Base-by-base conservation (phyloP, 1,140 invertebrate genomes). In the Lepidurus couesii region DNA sequence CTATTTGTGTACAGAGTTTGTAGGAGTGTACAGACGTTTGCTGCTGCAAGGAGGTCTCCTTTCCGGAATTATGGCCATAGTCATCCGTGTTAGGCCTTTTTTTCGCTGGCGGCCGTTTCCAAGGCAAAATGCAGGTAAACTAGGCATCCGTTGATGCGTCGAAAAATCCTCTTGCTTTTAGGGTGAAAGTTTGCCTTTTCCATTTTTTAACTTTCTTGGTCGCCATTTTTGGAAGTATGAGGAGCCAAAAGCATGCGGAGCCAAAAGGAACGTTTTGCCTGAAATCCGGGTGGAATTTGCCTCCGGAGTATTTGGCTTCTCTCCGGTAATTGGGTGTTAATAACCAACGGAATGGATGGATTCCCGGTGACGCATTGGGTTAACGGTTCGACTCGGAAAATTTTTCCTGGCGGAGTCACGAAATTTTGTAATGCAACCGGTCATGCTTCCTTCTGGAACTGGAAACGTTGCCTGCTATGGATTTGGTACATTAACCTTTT, bases 401-500 rank as follows among this genome's bases (percentile, higher is more conserved):
- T 7, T 65, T 65, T 65, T 65, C 53, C 16, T 65, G 53, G 53
- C 53, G 21, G 34, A 65, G 53, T 65, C 53, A 65, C 53, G 53
- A 65, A 65, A 21, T 65, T 65, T 21, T 34, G 34, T 65, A 65
- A 65, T 65, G 53, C 53, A 65, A 65, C 53, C 8, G 53, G 53
- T 65, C 53, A 65, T 65, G 53, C 53, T 65, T 21, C 53, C 21
- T 65, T 21, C 16, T 21, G 53, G 53, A 21, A 65, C 16, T 21
- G 53, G 53, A 21, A 65, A 65, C 53, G 53, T 65, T 65, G 53
- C 16, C 16, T 65, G 53, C 53, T 21, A 65, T 65, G 53, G 53
- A 65, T 65, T 65, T 65, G 53, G 53, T 65, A 65, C 53, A 65
- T 65, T 65, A 65, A 65, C 53, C 53, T 65, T 65, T 65, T 65